Evolutionary conservation across 2,797 vertebrate species (phyloP).

Genomic region (Hyperoplus lanceolatus): DNA sequence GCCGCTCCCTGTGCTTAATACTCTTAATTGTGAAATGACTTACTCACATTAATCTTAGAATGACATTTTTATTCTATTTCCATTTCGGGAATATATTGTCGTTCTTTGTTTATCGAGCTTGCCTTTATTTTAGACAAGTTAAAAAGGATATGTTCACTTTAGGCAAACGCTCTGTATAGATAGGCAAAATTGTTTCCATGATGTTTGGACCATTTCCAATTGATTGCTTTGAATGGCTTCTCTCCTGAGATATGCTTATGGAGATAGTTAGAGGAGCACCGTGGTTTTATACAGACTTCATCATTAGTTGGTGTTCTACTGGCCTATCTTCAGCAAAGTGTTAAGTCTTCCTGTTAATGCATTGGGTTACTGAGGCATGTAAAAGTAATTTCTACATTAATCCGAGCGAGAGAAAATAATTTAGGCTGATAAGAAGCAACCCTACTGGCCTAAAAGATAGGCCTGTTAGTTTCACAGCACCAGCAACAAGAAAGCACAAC

Average conservation of each 20-base stretch:
- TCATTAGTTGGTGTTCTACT: slow-evolving; percentile 62
- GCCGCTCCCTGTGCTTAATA: slow-evolving; percentile 31
- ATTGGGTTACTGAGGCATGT: slow-evolving; percentile 65
- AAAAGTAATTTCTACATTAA: slow-evolving; percentile 74
- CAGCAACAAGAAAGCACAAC: slow-evolving; percentile 23
- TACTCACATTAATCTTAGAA: slow-evolving; percentile 37
- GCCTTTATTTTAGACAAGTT: slow-evolving; percentile 48
- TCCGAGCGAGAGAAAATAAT: slow-evolving; percentile 58
- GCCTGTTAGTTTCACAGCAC: slow-evolving; percentile 48
- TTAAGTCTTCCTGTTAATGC: slow-evolving; percentile 65
- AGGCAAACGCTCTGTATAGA: slow-evolving; percentile 22
- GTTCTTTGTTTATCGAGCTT: slow-evolving; percentile 21
- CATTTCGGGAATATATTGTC: slow-evolving; percentile 38
- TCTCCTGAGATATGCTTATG: slow-evolving; percentile 30
- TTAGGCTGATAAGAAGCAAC: slow-evolving; percentile 62
- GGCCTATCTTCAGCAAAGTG: slow-evolving; percentile 50
- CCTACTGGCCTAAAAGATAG: slow-evolving; percentile 37
- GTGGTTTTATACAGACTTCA: slow-evolving; percentile 33
- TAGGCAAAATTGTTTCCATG: slow-evolving; percentile 28
- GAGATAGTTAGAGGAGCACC: slow-evolving; percentile 44
- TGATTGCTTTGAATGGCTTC: slow-evolving; percentile 49
- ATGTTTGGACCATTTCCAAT: slow-evolving; percentile 51
- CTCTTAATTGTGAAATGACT: slow-evolving; percentile 45
- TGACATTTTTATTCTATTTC: slow-evolving; percentile 49
- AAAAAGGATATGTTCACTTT: slow-evolving; percentile 58